Evolutionary conservation across 1,140 invertebrate genomes (phyloP).

Genomic region (Drosophila fuyamai): DNA sequence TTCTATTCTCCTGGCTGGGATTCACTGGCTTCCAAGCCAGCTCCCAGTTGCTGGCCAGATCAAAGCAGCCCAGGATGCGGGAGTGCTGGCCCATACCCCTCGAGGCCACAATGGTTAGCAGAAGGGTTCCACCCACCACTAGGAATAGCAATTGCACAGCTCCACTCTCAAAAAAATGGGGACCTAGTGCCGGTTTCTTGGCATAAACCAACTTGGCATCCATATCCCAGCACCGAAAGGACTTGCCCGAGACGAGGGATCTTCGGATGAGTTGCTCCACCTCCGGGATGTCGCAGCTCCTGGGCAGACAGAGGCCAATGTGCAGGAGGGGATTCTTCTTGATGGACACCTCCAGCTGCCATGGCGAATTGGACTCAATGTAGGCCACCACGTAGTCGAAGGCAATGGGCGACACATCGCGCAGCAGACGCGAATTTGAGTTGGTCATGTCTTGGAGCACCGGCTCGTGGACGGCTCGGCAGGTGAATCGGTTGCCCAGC

Average conservation of each 20-base stretch:
- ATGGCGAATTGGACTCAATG: conserved; percentile 24
- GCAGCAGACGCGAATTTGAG: conserved; percentile 4
- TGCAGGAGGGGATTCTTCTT: conserved; percentile 25
- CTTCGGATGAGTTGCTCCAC: conserved; percentile 32
- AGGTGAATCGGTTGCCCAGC: conserved; percentile 55
- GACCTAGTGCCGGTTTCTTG: conserved; percentile 21
- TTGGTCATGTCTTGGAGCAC: conserved; percentile 7
- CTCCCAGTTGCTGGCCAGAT: conserved; percentile 46
- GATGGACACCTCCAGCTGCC: conserved; percentile 9
- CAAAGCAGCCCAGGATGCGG: conserved; percentile 35
- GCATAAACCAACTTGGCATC: conserved; percentile 19
- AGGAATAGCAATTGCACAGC: neutral
- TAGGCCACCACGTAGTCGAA: conserved; percentile 52
- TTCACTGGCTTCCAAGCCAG: conserved; percentile 9
- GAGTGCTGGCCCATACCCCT: neutral
- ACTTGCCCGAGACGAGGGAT: neutral
- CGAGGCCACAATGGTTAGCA: conserved; percentile 7
- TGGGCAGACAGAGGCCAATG: conserved; percentile 54
- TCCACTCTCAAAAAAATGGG: conserved; percentile 9
- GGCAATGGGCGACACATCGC: conserved; percentile 20
- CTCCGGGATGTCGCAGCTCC: conserved; percentile 15
- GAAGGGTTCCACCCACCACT: neutral
- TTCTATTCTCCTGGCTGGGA: conserved; percentile 30
- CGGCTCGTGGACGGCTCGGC: conserved; percentile 20
- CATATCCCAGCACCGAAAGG: conserved; percentile 23